Percentiles rank a stretch among this genome's conserved stretches.
These are phyloP conservation scores for Argentina silus DNA, from an alignment of 2,797 vertebrate genomes.

Conservation along the genomic window DNA sequence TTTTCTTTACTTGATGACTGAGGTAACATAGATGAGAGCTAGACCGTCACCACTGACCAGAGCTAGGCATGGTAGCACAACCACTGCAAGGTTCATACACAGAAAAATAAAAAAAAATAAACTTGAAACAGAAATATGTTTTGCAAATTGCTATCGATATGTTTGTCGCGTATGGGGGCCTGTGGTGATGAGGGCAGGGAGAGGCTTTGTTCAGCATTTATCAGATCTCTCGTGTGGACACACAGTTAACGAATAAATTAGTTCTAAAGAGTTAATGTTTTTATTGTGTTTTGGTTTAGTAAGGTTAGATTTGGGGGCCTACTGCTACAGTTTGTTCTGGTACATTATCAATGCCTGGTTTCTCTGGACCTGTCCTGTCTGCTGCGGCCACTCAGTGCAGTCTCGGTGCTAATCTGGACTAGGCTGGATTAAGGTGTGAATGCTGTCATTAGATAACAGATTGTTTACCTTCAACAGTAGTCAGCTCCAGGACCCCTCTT, in stretches of 20 bases:
- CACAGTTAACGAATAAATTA: conserved; percentile 7
- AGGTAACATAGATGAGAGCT: not conserved
- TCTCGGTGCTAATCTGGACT: not conserved
- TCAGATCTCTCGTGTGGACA: not conserved
- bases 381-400: not conserved
- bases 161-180: not conserved
- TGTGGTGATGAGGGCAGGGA: not conserved
- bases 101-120: conserved; percentile 13
- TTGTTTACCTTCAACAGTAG: conserved; percentile 65
- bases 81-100: conserved; percentile 7
- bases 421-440: conserved; percentile 60
- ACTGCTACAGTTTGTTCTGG: not conserved
- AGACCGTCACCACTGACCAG: not conserved
- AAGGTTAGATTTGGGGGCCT: conserved; percentile 30
- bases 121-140: conserved; percentile 13
- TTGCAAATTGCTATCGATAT: conserved; percentile 2
- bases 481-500: conserved; percentile 66
- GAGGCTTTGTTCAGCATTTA: not conserved
- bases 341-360: not conserved
- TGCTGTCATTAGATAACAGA: conserved; percentile 68
- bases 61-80: not conserved
- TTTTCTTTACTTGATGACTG: not conserved
- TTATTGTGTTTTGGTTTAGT: conserved; percentile 32
- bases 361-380: conserved; percentile 12
- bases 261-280: conserved; percentile 26